A percentile compares a stretch with the other conserved stretches of the same genome.
These are phyloP conservation scores for roundworm (Caenorhabditis elegans) DNA, from an alignment of 1,140 invertebrate species.

Conservation along the genomic window WBcel235 BX284604.4:11446501-11447000, in stretches of 20 bases:
- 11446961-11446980: neutral
- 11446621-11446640: neutral
- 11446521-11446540: neutral
- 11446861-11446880: neutral
- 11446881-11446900: neutral
- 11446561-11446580: neutral
- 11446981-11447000: neutral
- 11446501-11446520: neutral
- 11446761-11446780: neutral
- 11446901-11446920: neutral
- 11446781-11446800: neutral
- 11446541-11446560: neutral
- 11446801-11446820: neutral
- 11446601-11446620: neutral
- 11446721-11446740: neutral
- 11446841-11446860: neutral
- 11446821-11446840: neutral
- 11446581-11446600: neutral
- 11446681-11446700: slow-evolving; percentile 24
- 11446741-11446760: slow-evolving; percentile 1
- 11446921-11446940: neutral
- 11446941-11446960: neutral
- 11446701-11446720: neutral
- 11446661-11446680: neutral
- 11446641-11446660: neutral